Evolutionary conservation across 2,888 invertebrate species (phyloP).

Genomic region (Margaritifera margaritifera): DNA sequence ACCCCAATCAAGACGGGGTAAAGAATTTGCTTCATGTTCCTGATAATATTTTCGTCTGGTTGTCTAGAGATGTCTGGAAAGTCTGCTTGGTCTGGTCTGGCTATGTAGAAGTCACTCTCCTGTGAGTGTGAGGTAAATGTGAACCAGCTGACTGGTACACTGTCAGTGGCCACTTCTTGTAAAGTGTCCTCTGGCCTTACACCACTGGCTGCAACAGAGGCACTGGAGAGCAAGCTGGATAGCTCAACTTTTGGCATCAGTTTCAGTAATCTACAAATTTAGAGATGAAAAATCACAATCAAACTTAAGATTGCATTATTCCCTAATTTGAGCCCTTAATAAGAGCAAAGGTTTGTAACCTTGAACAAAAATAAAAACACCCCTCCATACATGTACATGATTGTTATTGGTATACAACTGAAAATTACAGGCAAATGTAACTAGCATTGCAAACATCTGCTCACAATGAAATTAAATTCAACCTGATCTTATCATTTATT

Average conservation of each 20-base stretch:
- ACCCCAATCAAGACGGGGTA: conserved; percentile 53
- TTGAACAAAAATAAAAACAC: no score
- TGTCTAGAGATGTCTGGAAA: not conserved
- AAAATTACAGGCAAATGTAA: no score
- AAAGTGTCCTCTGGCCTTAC: not conserved
- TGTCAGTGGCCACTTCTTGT: conserved; percentile 6
- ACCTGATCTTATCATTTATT: no score
- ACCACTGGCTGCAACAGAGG: conserved; percentile 12
- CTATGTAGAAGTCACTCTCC: not conserved
- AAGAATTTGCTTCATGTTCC: conserved; percentile 35
- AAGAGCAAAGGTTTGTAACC: no score
- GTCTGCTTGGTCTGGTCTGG: not conserved
- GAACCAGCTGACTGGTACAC: conserved; percentile 19
- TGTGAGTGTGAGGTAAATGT: conserved; percentile 16
- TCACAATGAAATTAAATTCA: no score
- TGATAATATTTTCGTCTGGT: conserved; percentile 11
- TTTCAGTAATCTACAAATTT: conserved; percentile 14
- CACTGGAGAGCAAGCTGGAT: conserved; percentile 8
- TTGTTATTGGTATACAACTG: no score
- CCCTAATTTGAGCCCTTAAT: no score
- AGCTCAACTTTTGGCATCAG: conserved; percentile 30
- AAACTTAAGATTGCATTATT: no score
- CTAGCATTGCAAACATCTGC: no score
- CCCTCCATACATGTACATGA: no score
- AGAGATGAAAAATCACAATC: no score